A percentile compares a stretch with the other conserved stretches of the same genome.
These are phyloP conservation scores for Xanthorhoe designata DNA, from an alignment of 2,888 invertebrate genomes.

Conservation along the genomic window DNA sequence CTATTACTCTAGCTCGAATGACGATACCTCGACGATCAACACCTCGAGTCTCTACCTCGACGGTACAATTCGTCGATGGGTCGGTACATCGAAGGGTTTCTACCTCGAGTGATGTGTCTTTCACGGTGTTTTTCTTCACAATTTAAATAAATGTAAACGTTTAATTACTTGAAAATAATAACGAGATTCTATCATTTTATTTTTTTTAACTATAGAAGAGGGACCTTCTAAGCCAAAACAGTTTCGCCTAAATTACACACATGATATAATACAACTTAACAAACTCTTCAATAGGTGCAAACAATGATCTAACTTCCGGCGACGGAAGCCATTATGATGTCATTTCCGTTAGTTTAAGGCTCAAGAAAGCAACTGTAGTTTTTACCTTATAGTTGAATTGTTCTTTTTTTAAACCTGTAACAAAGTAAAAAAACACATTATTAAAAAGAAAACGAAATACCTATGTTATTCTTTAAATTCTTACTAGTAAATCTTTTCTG, in stretches of 20 bases:
- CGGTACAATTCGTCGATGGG: too few relatives aligned
- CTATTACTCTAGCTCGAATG: too few relatives aligned
- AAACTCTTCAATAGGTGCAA: constrained; percentile 27
- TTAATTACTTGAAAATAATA: too few relatives aligned
- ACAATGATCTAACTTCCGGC: constrained; percentile 54
- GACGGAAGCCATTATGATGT: constrained; percentile 47
- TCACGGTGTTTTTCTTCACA: too few relatives aligned
- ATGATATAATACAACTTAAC: constrained; percentile 22
- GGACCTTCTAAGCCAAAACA: not conserved
- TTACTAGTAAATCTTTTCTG: not conserved
- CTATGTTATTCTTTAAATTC: too few relatives aligned
- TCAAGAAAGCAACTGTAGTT: constrained; percentile 25
- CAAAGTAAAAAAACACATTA: constrained; percentile 19
- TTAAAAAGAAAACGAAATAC: not conserved
- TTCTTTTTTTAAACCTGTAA: constrained; percentile 37
- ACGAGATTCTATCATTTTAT: too few relatives aligned
- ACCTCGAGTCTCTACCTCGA: too few relatives aligned
- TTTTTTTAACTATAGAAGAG: too few relatives aligned
- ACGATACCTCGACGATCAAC: too few relatives aligned
- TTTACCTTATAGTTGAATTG: constrained; percentile 30
- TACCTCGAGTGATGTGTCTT: too few relatives aligned
- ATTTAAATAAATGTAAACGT: too few relatives aligned
- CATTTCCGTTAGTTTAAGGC: constrained; percentile 46
- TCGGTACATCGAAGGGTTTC: too few relatives aligned
- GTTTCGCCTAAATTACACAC: constrained; percentile 19